Base-by-base conservation (phyloP, 1,140 invertebrate genomes). In the Leptinotarsa lineolata region DNA sequence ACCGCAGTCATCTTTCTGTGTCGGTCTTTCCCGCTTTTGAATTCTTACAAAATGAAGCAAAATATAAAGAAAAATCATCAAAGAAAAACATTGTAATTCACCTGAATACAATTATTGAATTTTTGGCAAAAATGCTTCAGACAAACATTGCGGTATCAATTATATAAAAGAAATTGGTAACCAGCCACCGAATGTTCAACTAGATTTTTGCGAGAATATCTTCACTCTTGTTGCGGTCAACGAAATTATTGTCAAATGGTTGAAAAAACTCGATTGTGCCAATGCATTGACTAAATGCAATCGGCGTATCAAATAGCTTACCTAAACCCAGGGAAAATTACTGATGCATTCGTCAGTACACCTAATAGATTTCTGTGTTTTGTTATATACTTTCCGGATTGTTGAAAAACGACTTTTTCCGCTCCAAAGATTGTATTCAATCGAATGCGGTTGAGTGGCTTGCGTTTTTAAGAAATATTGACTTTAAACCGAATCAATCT, bases 381-480 rank as follows among this genome's bases (percentile, higher is more conserved):
- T 16, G 68, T 70, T 70, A 71, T 71, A 69, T 46, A 69, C 61
- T 46, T 71, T 63, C 44, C 22, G 30, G 61, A 64, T 63, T 63
- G 30, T 8, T 46, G 13, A 71, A 71, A 71, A 71, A 59, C 16
- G 59, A 45, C 22, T 71, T 44, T 71, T 71, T 71, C 24, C 54
- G 69, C 69, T 63, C 60, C 58, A 71, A 20, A 44, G 58, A 46
- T 60, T 24, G 69, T 71, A 64, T 71, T 63, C 69, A 71, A 71
- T 71, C 69, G 63, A 61, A 60, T 39, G 18, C 69, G 69, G 69
- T 71, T 71, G 69, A 63, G 60, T 71, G 69, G 18, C 24, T 71
- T 63, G 59, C 60, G 69, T 71, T 71, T 71, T 71, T 71, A 46
- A 71, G 69, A 71, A 71, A 71, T 71, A 71, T 71, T 46, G 58